These are phyloP conservation scores for Ctenochaetus hawaiiensis DNA, from an alignment of 2,797 vertebrate species.

Conservation along the genomic window DNA sequence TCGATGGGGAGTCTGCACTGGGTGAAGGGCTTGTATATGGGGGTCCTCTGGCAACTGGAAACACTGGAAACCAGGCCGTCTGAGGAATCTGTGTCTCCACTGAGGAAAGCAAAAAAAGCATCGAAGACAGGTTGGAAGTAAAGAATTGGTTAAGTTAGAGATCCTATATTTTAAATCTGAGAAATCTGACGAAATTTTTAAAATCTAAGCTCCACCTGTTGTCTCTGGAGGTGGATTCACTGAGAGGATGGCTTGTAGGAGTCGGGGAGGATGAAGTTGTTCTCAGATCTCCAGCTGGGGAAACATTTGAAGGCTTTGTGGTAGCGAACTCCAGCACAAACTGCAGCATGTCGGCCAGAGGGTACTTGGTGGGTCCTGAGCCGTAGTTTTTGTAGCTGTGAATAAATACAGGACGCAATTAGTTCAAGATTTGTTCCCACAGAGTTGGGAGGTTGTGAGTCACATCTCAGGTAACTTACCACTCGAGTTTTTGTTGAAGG, in stretches of 20 bases:
- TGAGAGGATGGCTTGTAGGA: slow-evolving; percentile 38
- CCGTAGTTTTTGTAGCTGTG: slow-evolving; percentile 94
- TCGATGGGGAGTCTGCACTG: slow-evolving; percentile 78
- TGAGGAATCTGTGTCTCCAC: slow-evolving; percentile 66
- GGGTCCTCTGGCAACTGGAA: slow-evolving; percentile 69
- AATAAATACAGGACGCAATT: not conserved
- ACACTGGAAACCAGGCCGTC: slow-evolving; percentile 60
- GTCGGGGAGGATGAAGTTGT: slow-evolving; percentile 49
- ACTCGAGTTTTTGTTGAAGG: slow-evolving; percentile 93
- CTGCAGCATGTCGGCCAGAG: slow-evolving; percentile 94
- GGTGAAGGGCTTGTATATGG: slow-evolving; percentile 77
- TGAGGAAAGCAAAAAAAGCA: slow-evolving; percentile 34
- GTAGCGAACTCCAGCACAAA: slow-evolving; percentile 93
- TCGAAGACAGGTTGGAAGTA: not conserved
- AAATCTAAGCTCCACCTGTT: slow-evolving; percentile 76
- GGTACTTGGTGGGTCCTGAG: slow-evolving; percentile 91
- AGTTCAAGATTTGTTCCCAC: not conserved
- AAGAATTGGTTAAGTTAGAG: not conserved
- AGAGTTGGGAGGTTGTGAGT: not conserved
- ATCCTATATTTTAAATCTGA: not conserved
- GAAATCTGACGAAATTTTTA: not conserved
- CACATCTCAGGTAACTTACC: slow-evolving; percentile 78
- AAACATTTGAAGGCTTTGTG: slow-evolving; percentile 81
- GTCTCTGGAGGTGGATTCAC: slow-evolving; percentile 72
- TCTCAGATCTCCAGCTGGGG: slow-evolving; percentile 66